A percentile compares a stretch with the other conserved stretches of the same genome.
phyloP scores from a whole-genome alignment of 2,797 vertebrate species.

The Caiman crocodilus region DNA sequence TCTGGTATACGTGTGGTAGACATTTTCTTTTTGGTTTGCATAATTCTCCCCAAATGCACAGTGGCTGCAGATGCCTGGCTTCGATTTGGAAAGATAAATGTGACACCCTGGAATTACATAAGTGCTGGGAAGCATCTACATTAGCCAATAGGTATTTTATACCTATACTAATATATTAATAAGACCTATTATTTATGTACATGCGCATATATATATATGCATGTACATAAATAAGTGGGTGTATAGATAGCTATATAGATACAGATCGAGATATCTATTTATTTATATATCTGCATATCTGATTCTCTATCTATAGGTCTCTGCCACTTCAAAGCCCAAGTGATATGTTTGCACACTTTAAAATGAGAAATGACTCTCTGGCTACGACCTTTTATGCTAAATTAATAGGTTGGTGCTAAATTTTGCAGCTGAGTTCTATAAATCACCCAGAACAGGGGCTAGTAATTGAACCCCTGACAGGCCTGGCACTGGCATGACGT shows the following conservation, averaged over 20 bases:
- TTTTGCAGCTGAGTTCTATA: slow-evolving; percentile 66
- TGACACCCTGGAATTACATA: slow-evolving; percentile 1
- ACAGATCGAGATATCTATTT: too few relatives aligned
- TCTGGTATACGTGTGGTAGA: slow-evolving; percentile 18
- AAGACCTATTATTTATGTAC: too few relatives aligned
- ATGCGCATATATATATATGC: too few relatives aligned
- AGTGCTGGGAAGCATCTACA: background rate
- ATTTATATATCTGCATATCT: too few relatives aligned
- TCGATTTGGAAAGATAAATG: slow-evolving; percentile 11
- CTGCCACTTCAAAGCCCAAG: background rate
- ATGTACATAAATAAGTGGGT: too few relatives aligned
- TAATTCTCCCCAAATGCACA: background rate
- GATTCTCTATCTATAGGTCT: background rate
- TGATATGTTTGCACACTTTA: slow-evolving; percentile 33
- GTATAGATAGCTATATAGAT: too few relatives aligned
- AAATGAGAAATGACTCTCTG: slow-evolving; percentile 23
- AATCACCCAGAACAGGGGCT: slow-evolving; percentile 39
- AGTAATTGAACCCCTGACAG: slow-evolving; percentile 55
- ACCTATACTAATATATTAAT: too few relatives aligned
- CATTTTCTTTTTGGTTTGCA: slow-evolving; percentile 50
- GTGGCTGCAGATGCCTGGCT: slow-evolving; percentile 2
- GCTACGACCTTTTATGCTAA: slow-evolving; percentile 33
- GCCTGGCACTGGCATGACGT: slow-evolving; percentile 39
- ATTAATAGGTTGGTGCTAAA: slow-evolving; percentile 43
- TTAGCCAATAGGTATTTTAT: background rate